Evolutionary conservation across 2,888 invertebrate genomes (phyloP).

Genomic region (Fragum sueziense): DNA sequence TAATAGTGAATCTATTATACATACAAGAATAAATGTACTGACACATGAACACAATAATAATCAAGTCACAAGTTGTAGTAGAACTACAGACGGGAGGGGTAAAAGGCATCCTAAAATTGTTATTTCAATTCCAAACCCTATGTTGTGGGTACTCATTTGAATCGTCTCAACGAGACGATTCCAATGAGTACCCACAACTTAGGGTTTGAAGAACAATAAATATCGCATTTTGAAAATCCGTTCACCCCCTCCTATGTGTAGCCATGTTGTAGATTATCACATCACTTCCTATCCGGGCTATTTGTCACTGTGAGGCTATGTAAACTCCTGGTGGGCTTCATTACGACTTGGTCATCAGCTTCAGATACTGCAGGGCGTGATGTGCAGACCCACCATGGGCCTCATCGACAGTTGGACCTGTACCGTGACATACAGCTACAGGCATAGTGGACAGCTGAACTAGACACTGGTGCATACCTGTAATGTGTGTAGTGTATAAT

Average conservation of each 20-base stretch:
- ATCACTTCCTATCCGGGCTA: constrained; percentile 65
- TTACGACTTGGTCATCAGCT: constrained; percentile 92
- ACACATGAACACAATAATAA: too few species aligned
- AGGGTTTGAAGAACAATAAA: background rate
- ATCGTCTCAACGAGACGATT: too few species aligned
- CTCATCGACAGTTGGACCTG: constrained; percentile 90
- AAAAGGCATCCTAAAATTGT: too few species aligned
- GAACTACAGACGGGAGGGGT: too few species aligned
- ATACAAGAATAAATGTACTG: too few species aligned
- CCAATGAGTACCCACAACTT: background rate
- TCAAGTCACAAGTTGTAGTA: too few species aligned
- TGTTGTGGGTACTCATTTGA: too few species aligned
- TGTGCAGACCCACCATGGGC: constrained; percentile 94
- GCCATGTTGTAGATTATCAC: constrained; percentile 46
- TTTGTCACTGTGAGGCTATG: constrained; percentile 78
- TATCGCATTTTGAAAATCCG: too few species aligned
- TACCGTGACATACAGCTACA: constrained; percentile 96
- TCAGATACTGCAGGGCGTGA: constrained; percentile 95
- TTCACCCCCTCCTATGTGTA: too few species aligned
- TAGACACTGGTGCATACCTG: constrained; percentile 87
- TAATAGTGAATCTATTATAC: too few species aligned
- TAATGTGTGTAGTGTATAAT: too few species aligned
- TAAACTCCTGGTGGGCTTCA: constrained; percentile 74
- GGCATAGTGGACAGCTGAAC: constrained; percentile 96
- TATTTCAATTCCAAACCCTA: too few species aligned